phyloP scores from a whole-genome alignment of 1,140 invertebrate genomes.

The Sipha flava region DNA sequence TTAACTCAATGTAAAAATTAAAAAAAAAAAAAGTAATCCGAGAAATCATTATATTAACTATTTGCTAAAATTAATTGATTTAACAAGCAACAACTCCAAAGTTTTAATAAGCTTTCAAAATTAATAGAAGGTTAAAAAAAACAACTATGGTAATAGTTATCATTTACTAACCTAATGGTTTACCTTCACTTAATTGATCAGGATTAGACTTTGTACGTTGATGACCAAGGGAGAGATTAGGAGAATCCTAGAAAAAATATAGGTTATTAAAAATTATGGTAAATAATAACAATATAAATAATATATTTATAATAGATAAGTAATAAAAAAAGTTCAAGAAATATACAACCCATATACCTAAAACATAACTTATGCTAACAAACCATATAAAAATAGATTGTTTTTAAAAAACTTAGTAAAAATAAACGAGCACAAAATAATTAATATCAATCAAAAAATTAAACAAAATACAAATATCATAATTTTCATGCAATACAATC shows the following conservation, averaged over 20 bases:
- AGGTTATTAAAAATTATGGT: background rate
- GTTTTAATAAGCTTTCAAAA: too few species aligned
- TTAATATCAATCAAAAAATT: background rate
- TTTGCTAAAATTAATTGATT: too few species aligned
- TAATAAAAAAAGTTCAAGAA: background rate
- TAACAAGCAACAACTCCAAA: too few species aligned
- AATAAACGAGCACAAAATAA: too few species aligned
- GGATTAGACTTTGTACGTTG: constrained; percentile 61
- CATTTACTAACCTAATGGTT: background rate
- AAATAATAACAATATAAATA: background rate
- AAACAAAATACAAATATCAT: background rate
- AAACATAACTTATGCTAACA: background rate
- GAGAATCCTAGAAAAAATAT: constrained; percentile 4
- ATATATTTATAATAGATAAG: background rate
- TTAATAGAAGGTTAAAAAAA: too few species aligned
- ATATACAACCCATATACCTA: background rate
- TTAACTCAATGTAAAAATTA: too few species aligned
- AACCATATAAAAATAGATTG: background rate
- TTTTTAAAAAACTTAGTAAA: background rate
- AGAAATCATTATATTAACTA: too few species aligned
- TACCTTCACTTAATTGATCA: constrained; percentile 45
- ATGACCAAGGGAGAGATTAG: constrained; percentile 42
- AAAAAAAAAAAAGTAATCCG: too few species aligned
- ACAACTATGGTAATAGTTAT: background rate
- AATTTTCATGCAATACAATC: background rate